Percentiles rank a stretch among this genome's conserved stretches.
Conservation (phyloP, 1,140 invertebrate genomes). For the Ectropis grisescens region DNA sequence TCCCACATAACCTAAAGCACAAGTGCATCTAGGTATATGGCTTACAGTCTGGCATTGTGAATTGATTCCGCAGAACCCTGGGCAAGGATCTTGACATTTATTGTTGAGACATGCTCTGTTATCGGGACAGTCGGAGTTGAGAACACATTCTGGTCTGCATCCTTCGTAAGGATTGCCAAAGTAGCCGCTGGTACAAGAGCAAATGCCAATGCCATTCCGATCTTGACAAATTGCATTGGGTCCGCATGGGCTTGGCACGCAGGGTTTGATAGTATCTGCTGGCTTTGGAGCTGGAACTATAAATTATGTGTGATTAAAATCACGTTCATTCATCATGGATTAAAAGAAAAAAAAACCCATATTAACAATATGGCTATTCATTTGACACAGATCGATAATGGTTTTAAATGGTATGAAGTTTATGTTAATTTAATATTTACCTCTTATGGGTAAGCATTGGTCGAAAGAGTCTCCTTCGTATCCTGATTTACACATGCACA, state of each 20-base stretch:
- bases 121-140: conserved; percentile 79
- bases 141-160: conserved; percentile 80
- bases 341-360: neutral
- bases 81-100: conserved; percentile 84
- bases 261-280: conserved; percentile 29
- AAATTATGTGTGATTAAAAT: conserved; percentile 6
- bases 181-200: conserved; percentile 78
- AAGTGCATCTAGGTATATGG: conserved; percentile 80
- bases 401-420: no score
- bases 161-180: conserved; percentile 82
- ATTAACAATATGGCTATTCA: no score
- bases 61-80: conserved; percentile 79
- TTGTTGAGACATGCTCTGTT: conserved; percentile 78
- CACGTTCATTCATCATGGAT: neutral
- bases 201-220: conserved; percentile 76
- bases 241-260: conserved; percentile 74
- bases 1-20: conserved; percentile 74
- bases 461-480: conserved; percentile 81
- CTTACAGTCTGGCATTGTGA: conserved; percentile 81
- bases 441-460: conserved; percentile 53
- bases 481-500: conserved; percentile 77
- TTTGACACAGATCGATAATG: no score
- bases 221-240: conserved; percentile 80
- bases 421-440: no score
- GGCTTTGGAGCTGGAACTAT: conserved; percentile 36